Evolutionary conservation across 2,888 invertebrate genomes (phyloP).

Genomic region (Lepidocyrtinus sp.): DNA sequence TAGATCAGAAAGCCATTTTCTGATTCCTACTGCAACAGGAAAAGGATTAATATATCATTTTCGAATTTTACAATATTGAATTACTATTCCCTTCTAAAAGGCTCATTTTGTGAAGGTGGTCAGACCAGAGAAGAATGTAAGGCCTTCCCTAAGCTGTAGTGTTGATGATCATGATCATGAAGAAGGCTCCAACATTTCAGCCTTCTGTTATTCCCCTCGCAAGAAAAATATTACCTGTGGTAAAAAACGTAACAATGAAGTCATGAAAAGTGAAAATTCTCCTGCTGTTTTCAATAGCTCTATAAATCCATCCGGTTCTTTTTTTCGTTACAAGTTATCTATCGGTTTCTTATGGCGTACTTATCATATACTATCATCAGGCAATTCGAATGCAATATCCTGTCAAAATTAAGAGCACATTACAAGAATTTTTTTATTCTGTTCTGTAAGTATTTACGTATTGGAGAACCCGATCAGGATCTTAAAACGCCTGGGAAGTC

Average conservation of each 20-base stretch:
- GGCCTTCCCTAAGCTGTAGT: background rate
- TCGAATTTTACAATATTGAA: too few species aligned
- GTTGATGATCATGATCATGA: constrained; percentile 21
- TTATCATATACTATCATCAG: constrained; percentile 6
- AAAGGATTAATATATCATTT: background rate
- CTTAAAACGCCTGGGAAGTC: too few species aligned
- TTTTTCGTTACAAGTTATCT: constrained; percentile 44
- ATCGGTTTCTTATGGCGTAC: constrained; percentile 50
- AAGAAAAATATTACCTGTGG: background rate
- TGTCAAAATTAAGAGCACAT: background rate
- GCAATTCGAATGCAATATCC: constrained; percentile 11
- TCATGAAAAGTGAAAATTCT: constrained; percentile 35
- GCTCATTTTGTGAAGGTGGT: too few species aligned
- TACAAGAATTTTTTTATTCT: constrained; percentile 9
- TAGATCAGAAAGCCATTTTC: background rate
- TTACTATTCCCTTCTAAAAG: too few species aligned
- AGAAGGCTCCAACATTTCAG: constrained; percentile 51
- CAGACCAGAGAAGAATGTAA: too few species aligned
- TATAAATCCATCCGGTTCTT: constrained; percentile 60
- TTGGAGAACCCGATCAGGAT: too few species aligned
- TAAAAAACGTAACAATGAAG: constrained; percentile 29
- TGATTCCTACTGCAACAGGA: background rate
- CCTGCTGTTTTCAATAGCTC: constrained; percentile 59
- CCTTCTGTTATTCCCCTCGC: constrained; percentile 46
- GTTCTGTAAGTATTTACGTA: too few species aligned